These are phyloP conservation scores for Chaetops frenatus DNA, from an alignment of 2,113 vertebrate genomes.

Conservation along the genomic window DNA sequence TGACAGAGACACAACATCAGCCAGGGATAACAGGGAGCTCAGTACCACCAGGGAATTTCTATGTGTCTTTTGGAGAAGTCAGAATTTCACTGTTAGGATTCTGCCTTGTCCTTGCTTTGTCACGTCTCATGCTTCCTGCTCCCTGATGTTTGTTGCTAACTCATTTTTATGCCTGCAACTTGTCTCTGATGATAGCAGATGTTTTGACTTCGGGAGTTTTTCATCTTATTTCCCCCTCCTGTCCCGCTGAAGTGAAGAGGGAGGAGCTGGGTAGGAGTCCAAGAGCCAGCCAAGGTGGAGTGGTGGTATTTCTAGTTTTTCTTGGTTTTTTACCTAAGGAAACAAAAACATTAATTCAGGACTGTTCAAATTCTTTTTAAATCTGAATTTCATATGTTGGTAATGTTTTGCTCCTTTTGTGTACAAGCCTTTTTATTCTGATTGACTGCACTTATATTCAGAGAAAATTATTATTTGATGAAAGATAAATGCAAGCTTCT, in stretches of 20 bases:
- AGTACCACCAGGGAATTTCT: background rate
- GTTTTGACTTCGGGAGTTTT: background rate
- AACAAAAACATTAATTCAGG: background rate
- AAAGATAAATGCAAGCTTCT: background rate
- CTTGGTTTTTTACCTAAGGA: background rate
- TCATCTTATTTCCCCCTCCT: background rate
- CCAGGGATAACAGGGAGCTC: background rate
- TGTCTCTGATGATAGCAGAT: background rate
- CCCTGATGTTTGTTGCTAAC: background rate
- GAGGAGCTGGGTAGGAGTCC: background rate
- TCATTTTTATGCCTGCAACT: background rate
- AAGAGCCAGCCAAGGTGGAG: background rate
- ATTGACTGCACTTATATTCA: background rate
- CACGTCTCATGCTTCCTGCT: fast-evolving
- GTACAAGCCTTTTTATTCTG: background rate
- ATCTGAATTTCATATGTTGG: fast-evolving
- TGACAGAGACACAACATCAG: background rate
- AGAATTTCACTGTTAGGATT: background rate
- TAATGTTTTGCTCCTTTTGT: background rate
- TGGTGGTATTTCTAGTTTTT: background rate
- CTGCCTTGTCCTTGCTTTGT: background rate
- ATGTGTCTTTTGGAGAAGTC: background rate
- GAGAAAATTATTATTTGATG: background rate
- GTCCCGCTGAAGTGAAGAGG: background rate
- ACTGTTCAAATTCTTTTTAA: background rate